Evolutionary conservation across 2,797 vertebrate species (phyloP).

Genomic region (Australoheros facetus): DNA sequence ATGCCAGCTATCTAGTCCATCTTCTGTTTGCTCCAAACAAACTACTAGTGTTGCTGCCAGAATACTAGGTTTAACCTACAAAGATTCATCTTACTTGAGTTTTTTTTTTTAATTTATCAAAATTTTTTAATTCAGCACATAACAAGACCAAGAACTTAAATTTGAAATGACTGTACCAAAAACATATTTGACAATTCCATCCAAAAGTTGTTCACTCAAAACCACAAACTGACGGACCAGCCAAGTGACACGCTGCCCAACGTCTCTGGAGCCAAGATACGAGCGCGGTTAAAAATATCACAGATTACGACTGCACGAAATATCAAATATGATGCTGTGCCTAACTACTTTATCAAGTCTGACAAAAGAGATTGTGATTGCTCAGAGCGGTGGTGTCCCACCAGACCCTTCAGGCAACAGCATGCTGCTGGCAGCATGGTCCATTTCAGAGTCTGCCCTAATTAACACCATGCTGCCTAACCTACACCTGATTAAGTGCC

Average conservation of each 20-base stretch:
- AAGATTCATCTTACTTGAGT: neutral
- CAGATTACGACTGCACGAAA: constrained; percentile 8
- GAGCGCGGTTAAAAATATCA: constrained; percentile 28
- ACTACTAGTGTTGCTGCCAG: constrained; percentile 1
- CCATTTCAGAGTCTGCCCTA: constrained; percentile 56
- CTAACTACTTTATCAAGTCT: constrained; percentile 32
- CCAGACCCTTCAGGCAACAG: constrained; percentile 56
- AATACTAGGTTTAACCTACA: neutral
- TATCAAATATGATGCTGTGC: constrained; percentile 16
- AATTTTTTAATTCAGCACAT: neutral
- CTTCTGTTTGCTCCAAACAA: constrained; percentile 43
- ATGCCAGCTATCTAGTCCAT: constrained; percentile 9
- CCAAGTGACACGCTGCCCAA: neutral
- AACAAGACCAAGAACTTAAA: constrained; percentile 1
- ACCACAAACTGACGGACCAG: neutral
- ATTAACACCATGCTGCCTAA: constrained; percentile 68
- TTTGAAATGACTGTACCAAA: neutral
- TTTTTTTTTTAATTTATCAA: neutral
- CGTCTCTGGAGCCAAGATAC: neutral
- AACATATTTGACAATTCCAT: neutral
- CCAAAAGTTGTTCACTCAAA: constrained; percentile 2
- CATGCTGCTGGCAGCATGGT: constrained; percentile 60
- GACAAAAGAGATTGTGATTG: constrained; percentile 39
- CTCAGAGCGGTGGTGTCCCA: constrained; percentile 51
- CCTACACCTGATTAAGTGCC: constrained; percentile 68